These are phyloP conservation scores for Phthorimaea operculella DNA, from an alignment of 1,140 invertebrate species.

Conservation along the genomic window DNA sequence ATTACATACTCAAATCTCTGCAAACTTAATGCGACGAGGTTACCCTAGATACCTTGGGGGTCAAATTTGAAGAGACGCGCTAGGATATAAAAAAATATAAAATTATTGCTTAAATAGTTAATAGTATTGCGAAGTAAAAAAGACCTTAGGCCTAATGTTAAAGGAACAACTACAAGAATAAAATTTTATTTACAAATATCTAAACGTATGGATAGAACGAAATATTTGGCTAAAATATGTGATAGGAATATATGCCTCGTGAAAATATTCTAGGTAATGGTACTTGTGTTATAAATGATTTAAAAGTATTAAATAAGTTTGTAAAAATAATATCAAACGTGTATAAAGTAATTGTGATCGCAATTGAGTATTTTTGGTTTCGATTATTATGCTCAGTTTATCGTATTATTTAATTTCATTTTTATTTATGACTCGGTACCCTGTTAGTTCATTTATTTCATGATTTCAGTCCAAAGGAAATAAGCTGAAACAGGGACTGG, in stretches of 20 bases:
- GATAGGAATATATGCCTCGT: constrained; percentile 53
- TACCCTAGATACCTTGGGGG: neutral
- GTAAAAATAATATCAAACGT: constrained; percentile 36
- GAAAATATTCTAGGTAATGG: constrained; percentile 43
- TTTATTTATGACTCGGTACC: constrained; percentile 50
- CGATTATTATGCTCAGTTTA: constrained; percentile 50
- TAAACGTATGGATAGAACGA: constrained; percentile 50
- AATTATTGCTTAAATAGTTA: constrained; percentile 60
- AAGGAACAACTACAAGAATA: constrained; percentile 62
- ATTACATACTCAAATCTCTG: constrained; percentile 9
- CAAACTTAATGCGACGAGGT: constrained; percentile 18
- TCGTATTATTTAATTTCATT: constrained; percentile 25
- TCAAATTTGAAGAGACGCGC: constrained; percentile 23
- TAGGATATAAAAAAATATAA: constrained; percentile 30
- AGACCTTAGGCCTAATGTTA: constrained; percentile 58
- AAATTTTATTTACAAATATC: constrained; percentile 62
- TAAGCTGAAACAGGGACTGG: constrained; percentile 18
- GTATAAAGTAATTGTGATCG: constrained; percentile 47
- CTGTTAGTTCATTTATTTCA: constrained; percentile 42
- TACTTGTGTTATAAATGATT: constrained; percentile 29
- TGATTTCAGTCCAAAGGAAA: constrained; percentile 32
- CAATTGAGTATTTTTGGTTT: constrained; percentile 54
- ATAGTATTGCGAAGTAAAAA: constrained; percentile 63
- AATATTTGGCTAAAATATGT: constrained; percentile 63
- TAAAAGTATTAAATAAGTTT: constrained; percentile 25